Percentiles rank a stretch among this genome's conserved stretches.
phyloP scores from a whole-genome alignment of 2,797 vertebrate species.

The Gallinago nigripennis region DNA sequence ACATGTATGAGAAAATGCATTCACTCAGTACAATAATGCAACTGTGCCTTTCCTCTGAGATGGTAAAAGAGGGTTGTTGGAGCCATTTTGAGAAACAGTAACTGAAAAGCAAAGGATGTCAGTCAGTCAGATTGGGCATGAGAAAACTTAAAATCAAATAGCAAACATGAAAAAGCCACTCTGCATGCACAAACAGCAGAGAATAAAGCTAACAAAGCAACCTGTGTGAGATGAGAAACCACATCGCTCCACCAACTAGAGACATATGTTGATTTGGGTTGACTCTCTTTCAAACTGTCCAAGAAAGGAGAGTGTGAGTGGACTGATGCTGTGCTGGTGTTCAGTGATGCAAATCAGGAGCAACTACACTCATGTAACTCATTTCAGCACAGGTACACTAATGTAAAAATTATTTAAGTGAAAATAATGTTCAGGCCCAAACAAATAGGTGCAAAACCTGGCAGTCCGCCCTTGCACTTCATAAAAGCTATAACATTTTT shows the following conservation, averaged over 20 bases:
- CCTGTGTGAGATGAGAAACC: neutral
- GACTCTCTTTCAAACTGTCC: neutral
- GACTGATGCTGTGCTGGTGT: neutral
- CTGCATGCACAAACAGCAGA: neutral
- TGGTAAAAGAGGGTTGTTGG: neutral
- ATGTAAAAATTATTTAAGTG: neutral
- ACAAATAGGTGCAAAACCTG: neutral
- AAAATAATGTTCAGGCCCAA: neutral
- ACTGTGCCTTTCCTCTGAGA: conserved; percentile 23
- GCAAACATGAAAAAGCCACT: neutral
- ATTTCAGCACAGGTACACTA: neutral
- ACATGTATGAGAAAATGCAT: conserved; percentile 21
- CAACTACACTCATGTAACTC: neutral
- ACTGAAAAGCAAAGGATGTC: neutral
- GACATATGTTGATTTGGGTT: neutral
- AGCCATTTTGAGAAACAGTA: neutral
- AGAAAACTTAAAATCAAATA: neutral
- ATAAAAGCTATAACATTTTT: neutral
- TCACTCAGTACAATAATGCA: conserved; percentile 28
- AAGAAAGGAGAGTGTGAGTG: neutral
- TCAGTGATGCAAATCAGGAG: neutral
- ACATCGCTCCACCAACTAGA: neutral
- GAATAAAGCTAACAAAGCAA: neutral
- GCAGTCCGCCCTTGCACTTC: neutral
- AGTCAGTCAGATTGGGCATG: neutral